A percentile compares a stretch with the other conserved stretches of the same genome.
These are phyloP conservation scores for Riparia riparia DNA, from an alignment of 2,113 vertebrate genomes.

Conservation along the genomic window DNA sequence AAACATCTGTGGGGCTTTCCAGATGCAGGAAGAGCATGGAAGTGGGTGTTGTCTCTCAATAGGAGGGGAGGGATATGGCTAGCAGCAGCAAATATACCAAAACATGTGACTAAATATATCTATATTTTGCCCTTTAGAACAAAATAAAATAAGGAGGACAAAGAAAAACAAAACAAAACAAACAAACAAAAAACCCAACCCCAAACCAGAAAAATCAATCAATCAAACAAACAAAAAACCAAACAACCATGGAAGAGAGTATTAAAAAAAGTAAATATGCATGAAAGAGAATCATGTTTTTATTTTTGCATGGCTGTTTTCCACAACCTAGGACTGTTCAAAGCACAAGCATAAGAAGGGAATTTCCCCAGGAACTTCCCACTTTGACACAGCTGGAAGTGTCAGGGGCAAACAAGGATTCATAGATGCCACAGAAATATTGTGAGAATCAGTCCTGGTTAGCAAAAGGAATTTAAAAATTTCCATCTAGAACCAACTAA, in stretches of 20 bases:
- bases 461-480: background rate
- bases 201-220: background rate
- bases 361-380: background rate
- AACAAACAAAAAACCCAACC: background rate
- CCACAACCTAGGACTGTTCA: background rate
- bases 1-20: conserved; percentile 58
- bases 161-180: background rate
- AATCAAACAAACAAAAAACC: background rate
- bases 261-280: background rate
- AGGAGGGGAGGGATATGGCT: conserved; percentile 30
- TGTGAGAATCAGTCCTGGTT: background rate
- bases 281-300: background rate
- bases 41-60: conserved; percentile 52
- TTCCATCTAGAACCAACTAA: background rate
- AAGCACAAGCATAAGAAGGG: background rate
- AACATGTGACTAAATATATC: background rate
- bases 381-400: background rate
- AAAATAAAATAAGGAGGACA: background rate
- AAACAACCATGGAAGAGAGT: background rate
- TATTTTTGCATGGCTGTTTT: background rate
- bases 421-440: background rate
- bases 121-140: background rate
- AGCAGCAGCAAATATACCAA: conserved; percentile 9
- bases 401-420: background rate
- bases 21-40: conserved; percentile 31